Base-by-base conservation (phyloP, 2,888 invertebrate genomes). In the Carcina quercana region DNA sequence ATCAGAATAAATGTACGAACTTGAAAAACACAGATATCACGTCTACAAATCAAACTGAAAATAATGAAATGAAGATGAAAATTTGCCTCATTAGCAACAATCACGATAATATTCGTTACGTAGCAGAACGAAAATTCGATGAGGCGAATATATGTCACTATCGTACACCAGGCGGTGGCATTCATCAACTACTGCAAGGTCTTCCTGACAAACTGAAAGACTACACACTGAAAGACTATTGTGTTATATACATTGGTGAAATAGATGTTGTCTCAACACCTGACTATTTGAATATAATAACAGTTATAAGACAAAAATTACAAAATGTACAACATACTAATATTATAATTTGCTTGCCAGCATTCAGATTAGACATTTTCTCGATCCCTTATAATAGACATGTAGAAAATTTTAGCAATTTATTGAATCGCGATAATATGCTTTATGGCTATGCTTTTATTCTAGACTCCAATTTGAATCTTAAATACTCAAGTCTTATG, bases 351-450 rank as follows among this genome's bases (percentile, higher is more conserved):
- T 25, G 14, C 7, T 8, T 3, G 2, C 25, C 25, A 3, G 15
- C 25, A 5, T 25, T 25, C n/a, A 14, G 15, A 4, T 14, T 3
- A 10, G 2, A 14, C 5, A 14, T 14, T 25, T 3, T 14, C 17
- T 17, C 17, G n/a, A 12, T n/a, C 4, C 2, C 15, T 2, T 14
- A n/a, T 14, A 25, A 25, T n/a, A 5, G 14, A 12, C 11, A 15
- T 10, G n/a, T 25, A 3, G 25, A 14, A 14, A 2, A 2, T 3
- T 25, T 21, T 50, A 30, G 13, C 57, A 57, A 2, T 50, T 11
- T 31, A 24, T 14, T 56, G 10, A 45, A 35, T 15, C 27, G 15
- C 12, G 34, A 35, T 13, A 25, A 15, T 6, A n/a, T 20, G 12
- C 26, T 13, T 10, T 15, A 34, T 19, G 10, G 24, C n/a, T 31